A percentile compares a stretch with the other conserved stretches of the same genome.
Conservation (phyloP, 1,140 invertebrate genomes). For the Psix sp. region DNA sequence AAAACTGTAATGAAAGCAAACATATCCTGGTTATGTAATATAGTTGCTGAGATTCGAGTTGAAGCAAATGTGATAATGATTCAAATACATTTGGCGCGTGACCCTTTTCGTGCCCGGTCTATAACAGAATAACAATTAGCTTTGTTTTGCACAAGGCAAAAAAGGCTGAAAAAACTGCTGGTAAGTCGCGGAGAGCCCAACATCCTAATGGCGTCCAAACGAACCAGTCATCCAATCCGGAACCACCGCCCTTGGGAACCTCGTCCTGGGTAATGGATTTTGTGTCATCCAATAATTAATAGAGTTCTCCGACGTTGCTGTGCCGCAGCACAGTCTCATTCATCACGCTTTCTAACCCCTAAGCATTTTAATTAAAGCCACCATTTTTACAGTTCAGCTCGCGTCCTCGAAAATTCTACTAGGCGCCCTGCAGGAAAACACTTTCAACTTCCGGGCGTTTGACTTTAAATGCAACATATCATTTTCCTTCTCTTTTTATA, state of each 20-base stretch:
- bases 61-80: slow-evolving; percentile 35
- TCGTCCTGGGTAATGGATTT: slow-evolving; percentile 75
- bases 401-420: slow-evolving; percentile 36
- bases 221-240: slow-evolving; percentile 65
- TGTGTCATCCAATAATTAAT: slow-evolving; percentile 78
- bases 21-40: too few relatives aligned
- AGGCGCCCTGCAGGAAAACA: slow-evolving; percentile 42
- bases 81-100: slow-evolving; percentile 50
- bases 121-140: slow-evolving; percentile 62
- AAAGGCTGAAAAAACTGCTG: slow-evolving; percentile 32
- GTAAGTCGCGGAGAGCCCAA: slow-evolving; percentile 57
- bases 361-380: slow-evolving; percentile 77
- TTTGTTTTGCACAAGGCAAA: slow-evolving; percentile 50
- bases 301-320: slow-evolving; percentile 71
- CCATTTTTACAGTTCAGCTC: slow-evolving; percentile 63
- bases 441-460: slow-evolving; percentile 40
- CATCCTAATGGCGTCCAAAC: slow-evolving; percentile 68
- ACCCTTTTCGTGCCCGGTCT: slow-evolving; percentile 44
- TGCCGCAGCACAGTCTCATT: slow-evolving; percentile 66
- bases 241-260: slow-evolving; percentile 66
- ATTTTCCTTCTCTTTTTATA: background rate
- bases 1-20: too few relatives aligned
- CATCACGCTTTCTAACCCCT: slow-evolving; percentile 77
- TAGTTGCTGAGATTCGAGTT: too few relatives aligned
- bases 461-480: too few relatives aligned